phyloP scores from a whole-genome alignment of 92 coral and sea anemone genomes.

The Porites cylindrica region DNA sequence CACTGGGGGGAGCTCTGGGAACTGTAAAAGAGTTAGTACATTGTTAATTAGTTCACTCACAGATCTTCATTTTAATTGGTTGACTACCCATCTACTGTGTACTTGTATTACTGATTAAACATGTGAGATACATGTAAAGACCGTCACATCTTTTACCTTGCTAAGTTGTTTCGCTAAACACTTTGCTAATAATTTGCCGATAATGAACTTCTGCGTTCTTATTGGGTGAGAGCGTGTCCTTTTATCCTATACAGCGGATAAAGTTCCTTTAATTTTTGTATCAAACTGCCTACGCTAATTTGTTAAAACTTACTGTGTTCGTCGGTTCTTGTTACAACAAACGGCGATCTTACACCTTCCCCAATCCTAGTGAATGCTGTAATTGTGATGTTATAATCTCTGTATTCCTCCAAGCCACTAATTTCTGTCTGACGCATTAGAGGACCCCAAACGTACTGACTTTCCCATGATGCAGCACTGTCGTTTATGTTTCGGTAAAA shows the following conservation, averaged over 20 bases:
- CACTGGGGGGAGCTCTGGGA: slow-evolving; percentile 77
- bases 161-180: too few species aligned
- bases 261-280: too few species aligned
- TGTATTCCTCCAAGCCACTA: slow-evolving; percentile 52
- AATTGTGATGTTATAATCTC: slow-evolving; percentile 70
- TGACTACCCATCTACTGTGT: too few species aligned
- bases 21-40: slow-evolving; percentile 33
- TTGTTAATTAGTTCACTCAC: neutral
- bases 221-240: too few species aligned
- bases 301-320: slow-evolving; percentile 66
- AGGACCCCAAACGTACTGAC: slow-evolving; percentile 13
- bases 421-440: slow-evolving; percentile 13
- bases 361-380: slow-evolving; percentile 74
- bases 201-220: too few species aligned
- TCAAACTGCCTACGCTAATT: too few species aligned
- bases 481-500: slow-evolving; percentile 51
- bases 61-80: too few species aligned
- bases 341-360: slow-evolving; percentile 48
- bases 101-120: too few species aligned
- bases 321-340: slow-evolving; percentile 64
- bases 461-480: slow-evolving; percentile 21
- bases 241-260: too few species aligned
- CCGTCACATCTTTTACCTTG: too few species aligned
- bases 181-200: too few species aligned
- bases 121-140: too few species aligned